A percentile compares a stretch with the other conserved stretches of the same genome.
These are phyloP conservation scores for Toxonevra muliebris DNA, from an alignment of 2,888 invertebrate species.

Conservation along the genomic window DNA sequence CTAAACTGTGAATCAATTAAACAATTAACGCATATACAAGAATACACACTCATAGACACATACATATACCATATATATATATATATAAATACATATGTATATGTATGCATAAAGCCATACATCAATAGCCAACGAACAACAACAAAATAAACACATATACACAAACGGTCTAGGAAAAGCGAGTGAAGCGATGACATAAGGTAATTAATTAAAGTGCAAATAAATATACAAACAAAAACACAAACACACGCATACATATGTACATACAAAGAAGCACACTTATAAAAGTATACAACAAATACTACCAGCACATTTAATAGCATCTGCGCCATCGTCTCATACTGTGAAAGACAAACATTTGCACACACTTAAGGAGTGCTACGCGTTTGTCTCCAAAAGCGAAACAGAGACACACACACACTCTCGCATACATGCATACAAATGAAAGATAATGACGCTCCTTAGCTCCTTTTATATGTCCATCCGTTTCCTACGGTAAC, in stretches of 20 bases:
- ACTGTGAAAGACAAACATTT: no score
- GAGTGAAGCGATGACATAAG: neutral
- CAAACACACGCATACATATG: neutral
- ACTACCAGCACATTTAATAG: no score
- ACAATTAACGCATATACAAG: neutral
- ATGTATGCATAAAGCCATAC: neutral
- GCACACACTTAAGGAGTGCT: no score
- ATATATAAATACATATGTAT: neutral
- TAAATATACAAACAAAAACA: neutral
- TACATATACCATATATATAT: neutral
- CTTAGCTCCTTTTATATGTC: no score
- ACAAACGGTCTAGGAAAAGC: neutral
- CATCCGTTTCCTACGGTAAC: no score
- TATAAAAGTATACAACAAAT: no score
- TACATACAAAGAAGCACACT: no score
- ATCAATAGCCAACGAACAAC: neutral
- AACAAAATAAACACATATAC: neutral
- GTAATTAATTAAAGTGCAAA: constrained; percentile 4
- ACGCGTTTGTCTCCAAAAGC: no score
- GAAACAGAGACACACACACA: no score
- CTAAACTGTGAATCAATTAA: neutral
- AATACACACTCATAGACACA: neutral
- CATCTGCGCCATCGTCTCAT: no score
- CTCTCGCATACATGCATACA: no score
- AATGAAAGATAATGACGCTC: no score